Conservation (phyloP, 2,797 vertebrate genomes). For the Sarcoramphus papa region DNA sequence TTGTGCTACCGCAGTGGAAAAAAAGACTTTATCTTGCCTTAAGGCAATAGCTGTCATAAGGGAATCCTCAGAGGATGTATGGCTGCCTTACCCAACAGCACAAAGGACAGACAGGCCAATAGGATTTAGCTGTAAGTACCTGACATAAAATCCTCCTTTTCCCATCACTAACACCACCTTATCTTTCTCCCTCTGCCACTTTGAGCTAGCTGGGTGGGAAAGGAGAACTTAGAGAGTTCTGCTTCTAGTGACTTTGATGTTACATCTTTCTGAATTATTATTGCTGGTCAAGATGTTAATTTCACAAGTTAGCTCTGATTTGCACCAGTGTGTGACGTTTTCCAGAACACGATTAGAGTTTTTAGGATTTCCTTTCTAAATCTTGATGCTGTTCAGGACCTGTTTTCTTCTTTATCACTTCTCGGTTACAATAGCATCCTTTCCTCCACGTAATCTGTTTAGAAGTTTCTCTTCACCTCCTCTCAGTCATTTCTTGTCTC, state of each 20-base stretch:
- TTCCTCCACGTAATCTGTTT: not conserved
- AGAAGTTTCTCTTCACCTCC: not conserved
- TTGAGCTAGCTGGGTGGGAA: not conserved
- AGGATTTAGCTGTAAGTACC: not conserved
- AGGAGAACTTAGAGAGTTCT: not conserved
- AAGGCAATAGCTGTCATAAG: not conserved
- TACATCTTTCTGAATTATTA: not conserved
- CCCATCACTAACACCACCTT: not conserved
- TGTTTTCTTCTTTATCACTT: not conserved
- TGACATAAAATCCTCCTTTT: not conserved
- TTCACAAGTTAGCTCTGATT: not conserved
- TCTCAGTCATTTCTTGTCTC: not conserved
- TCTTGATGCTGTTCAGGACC: not conserved
- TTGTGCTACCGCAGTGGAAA: not conserved
- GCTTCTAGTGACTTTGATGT: not conserved
- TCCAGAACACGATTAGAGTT: not conserved
- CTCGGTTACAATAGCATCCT: not conserved
- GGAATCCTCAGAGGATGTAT: not conserved
- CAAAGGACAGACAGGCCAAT: not conserved
- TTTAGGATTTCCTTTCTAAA: not conserved
- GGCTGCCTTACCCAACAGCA: not conserved
- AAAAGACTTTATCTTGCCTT: not conserved
- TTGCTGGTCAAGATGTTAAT: not conserved
- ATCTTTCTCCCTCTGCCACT: not conserved
- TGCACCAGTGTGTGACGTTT: not conserved